A percentile compares a stretch with the other conserved stretches of the same genome.
phyloP scores from a whole-genome alignment of 2,888 invertebrate species.

The Cryptocheilus praepositus region DNA sequence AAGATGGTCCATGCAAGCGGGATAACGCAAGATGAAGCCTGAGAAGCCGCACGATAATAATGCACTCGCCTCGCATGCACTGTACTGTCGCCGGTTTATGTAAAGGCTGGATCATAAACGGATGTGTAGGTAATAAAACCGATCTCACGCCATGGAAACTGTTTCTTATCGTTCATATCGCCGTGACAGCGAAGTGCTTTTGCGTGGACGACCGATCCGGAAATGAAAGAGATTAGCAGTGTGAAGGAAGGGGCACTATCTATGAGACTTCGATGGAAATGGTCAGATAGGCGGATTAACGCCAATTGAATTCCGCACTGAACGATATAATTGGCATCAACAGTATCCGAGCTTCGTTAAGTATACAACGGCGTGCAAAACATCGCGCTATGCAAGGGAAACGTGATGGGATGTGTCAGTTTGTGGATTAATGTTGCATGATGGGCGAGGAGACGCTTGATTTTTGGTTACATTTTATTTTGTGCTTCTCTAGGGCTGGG shows the following conservation, averaged over 20 bases:
- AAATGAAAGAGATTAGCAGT: slow-evolving; percentile 29
- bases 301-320: too few relatives aligned
- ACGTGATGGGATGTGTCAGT: too few relatives aligned
- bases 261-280: neutral
- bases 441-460: too few relatives aligned
- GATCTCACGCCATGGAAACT: slow-evolving; percentile 24
- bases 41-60: slow-evolving; percentile 19
- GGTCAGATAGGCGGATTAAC: neutral
- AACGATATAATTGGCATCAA: too few relatives aligned
- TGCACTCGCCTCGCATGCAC: neutral
- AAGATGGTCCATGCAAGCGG: neutral
- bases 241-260: too few relatives aligned
- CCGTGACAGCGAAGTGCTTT: slow-evolving; percentile 7
- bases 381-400: too few relatives aligned
- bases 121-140: slow-evolving; percentile 36
- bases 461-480: too few relatives aligned
- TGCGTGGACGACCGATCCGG: slow-evolving; percentile 15
- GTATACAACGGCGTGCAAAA: too few relatives aligned
- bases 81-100: slow-evolving; percentile 11
- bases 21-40: neutral
- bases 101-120: slow-evolving; percentile 36
- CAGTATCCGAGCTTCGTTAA: too few relatives aligned
- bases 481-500: too few relatives aligned
- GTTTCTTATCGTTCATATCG: slow-evolving; percentile 26
- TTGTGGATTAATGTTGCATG: too few relatives aligned